phyloP scores from a whole-genome alignment of 2,797 vertebrate species.

The Tolypeutes matacus region DNA sequence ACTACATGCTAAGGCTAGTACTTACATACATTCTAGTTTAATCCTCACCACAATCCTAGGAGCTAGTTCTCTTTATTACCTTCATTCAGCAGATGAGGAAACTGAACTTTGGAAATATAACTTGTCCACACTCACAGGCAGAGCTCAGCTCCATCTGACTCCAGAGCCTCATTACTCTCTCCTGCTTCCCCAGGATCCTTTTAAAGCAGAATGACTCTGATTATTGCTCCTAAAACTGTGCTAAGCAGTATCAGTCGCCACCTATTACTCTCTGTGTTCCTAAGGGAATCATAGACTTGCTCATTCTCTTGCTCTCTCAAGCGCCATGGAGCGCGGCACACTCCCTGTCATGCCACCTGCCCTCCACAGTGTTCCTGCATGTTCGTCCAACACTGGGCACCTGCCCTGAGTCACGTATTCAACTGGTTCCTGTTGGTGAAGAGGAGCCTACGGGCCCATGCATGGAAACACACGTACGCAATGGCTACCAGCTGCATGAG shows the following conservation, averaged over 20 bases:
- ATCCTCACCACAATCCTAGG: neutral
- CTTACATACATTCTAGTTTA: neutral
- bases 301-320: neutral
- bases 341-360: no score
- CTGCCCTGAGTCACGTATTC: neutral
- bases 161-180: neutral
- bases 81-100: neutral
- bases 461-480: neutral
- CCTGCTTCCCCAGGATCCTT: neutral
- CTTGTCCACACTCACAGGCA: neutral
- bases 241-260: neutral
- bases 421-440: accelerated
- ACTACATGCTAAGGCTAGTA: neutral
- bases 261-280: accelerated
- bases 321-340: neutral
- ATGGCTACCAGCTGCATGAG: neutral
- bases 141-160: neutral
- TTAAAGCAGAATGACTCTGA: neutral
- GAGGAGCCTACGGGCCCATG: accelerated
- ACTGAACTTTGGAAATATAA: neutral
- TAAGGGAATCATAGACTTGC: neutral
- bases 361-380: neutral
- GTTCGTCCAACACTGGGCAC: neutral
- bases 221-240: neutral
- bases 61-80: neutral